phyloP scores from a whole-genome alignment of 2,797 vertebrate species.

The Buphagus erythrorhynchus region DNA sequence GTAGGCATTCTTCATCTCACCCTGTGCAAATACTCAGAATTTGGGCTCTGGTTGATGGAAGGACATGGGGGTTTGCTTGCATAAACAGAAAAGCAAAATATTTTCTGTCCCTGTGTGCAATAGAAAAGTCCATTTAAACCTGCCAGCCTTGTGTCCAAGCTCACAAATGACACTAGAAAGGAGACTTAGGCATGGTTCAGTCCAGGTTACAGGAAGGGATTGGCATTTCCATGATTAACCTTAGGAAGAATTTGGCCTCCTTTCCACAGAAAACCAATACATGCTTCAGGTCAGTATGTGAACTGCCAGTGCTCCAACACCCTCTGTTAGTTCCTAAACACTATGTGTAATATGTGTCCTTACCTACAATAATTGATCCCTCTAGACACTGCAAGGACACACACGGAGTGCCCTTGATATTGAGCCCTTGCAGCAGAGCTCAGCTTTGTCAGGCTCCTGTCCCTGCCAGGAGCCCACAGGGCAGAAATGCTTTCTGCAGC shows the following conservation, averaged over 20 bases:
- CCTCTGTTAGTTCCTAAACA: background rate
- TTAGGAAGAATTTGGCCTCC: background rate
- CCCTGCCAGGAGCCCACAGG: background rate
- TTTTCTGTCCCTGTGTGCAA: background rate
- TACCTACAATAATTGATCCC: background rate
- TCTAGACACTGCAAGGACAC: background rate
- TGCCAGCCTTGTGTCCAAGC: background rate
- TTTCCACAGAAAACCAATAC: background rate
- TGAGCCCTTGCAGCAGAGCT: background rate
- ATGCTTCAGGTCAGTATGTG: background rate
- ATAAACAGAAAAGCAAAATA: background rate
- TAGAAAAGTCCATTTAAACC: background rate
- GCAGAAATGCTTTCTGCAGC: background rate
- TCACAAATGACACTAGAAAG: background rate
- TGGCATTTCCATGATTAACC: background rate
- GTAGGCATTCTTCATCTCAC: background rate
- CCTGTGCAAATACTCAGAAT: background rate
- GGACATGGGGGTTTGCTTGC: background rate
- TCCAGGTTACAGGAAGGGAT: background rate
- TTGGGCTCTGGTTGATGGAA: background rate
- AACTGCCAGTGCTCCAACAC: background rate
- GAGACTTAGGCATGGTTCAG: background rate
- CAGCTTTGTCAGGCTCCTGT: background rate
- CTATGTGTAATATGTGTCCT: fast-evolving
- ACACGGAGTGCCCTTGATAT: fast-evolving